These are phyloP conservation scores for Drosophila koepferae DNA, from an alignment of 2,888 invertebrate genomes.

Conservation along the genomic window DNA sequence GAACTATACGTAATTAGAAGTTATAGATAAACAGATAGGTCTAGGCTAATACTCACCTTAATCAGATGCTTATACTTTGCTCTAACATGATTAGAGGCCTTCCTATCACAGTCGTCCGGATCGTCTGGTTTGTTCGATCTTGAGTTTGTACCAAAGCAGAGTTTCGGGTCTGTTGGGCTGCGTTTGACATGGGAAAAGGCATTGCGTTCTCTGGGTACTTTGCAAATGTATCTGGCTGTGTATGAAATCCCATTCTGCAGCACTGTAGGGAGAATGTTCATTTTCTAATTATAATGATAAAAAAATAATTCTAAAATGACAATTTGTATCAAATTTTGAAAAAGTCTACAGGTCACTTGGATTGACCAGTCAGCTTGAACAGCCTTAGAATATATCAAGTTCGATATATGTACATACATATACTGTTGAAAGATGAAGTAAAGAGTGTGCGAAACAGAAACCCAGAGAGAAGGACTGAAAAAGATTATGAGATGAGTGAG, in stretches of 20 bases:
- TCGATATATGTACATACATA: no score
- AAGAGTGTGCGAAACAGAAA: no score
- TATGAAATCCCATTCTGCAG: slow-evolving; percentile 2
- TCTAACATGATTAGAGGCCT: background rate
- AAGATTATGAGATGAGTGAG: no score
- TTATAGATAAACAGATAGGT: background rate
- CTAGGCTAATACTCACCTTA: background rate
- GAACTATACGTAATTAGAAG: no score
- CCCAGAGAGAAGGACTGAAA: no score
- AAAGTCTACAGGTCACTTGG: background rate
- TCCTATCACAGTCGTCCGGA: background rate
- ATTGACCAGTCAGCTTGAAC: background rate
- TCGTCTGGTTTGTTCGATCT: background rate
- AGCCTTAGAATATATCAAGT: background rate
- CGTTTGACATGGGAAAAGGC: background rate
- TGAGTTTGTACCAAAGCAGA: background rate
- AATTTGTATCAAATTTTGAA: slow-evolving; percentile 9
- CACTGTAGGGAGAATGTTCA: slow-evolving; percentile 5
- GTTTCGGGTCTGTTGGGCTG: background rate
- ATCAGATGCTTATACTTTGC: slow-evolving; percentile 6
- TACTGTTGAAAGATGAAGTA: no score
- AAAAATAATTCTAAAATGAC: background rate
- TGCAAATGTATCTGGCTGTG: slow-evolving; percentile 1
- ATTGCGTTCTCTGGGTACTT: background rate
- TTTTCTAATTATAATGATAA: background rate